Base-by-base conservation (phyloP, 2,888 invertebrate genomes). In the Plagodis dolabraria region DNA sequence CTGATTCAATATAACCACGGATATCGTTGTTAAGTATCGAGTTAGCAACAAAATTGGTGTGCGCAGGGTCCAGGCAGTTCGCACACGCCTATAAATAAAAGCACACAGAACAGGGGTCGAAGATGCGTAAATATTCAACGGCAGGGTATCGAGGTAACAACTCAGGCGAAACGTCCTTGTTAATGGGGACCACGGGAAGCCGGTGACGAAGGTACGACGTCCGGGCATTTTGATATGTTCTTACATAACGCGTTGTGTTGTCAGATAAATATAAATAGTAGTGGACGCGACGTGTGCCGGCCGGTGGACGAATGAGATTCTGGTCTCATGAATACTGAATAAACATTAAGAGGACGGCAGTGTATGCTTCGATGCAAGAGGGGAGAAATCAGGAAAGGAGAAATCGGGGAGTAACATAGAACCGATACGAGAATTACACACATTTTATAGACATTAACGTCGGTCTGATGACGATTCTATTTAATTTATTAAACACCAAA, bases 141-240 rank as follows among this genome's bases (percentile, higher is more conserved):
- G 68, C 64, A 64, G 67, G 67, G 69, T 62, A 72, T 65, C 63
- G 63, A 69, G 68, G 68, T 62, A 68, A 71, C 75, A 74, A 77
- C 69, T 74, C 66, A 61, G 69, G 70, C 70, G 69, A 74, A 79
- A 74, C 71, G 73, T 76, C 75, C 80, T 77, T 71, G 75, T 72
- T 80, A 76, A 76, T 78, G 75, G 73, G 71, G 75, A 68, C 68
- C 68, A 57, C 67, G 67, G 71, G 65, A 70, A 53, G 69, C 68
- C 57, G 56, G 63, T 67, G 69, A 74, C 73, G 70, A 72, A 70
- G 74, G 72, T 68, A 68, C 72, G 63, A 62, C 71, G 72, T 71
- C 46, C 35, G 59, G 61, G 33, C 49, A 52, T 56, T 56, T 53
- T 57, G 60, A 57, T 57, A 57, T 49, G 56, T 53, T 60, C 52